Conservation (phyloP, 2,113 vertebrate species). For the Perognathus longimembris region DNA sequence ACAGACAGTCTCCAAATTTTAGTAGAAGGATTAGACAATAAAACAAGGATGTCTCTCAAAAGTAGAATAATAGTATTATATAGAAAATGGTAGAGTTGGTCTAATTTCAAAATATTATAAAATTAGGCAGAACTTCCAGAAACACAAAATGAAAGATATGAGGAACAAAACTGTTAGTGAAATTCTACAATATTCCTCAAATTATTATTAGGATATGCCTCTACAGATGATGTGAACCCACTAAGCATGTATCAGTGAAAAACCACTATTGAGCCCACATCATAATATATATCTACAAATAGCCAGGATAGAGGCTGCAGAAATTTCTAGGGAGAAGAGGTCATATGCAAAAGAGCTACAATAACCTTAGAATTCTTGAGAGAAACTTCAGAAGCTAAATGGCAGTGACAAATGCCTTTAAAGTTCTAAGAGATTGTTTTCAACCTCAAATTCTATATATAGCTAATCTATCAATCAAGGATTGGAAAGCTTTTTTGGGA, state of each 20-base stretch:
- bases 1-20: not conserved
- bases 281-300: not conserved
- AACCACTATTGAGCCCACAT: not conserved
- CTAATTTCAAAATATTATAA: not conserved
- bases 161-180: not conserved
- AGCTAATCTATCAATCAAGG: not conserved
- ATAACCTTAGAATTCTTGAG: not conserved
- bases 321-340: not conserved
- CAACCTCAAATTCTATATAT: not conserved
- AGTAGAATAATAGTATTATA: not conserved
- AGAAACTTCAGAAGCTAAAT: not conserved
- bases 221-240: not conserved
- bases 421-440: not conserved
- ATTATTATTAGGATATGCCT: not conserved
- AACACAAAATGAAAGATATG: constrained; percentile 9
- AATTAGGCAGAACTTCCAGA: not conserved
- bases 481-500: not conserved
- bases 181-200: not conserved
- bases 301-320: not conserved
- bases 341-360: not conserved
- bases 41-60: not conserved
- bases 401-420: not conserved
- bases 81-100: not conserved
- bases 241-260: not conserved
- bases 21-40: not conserved